These are phyloP conservation scores for Ochlodes sylvanus DNA, from an alignment of 2,888 invertebrate genomes.

Conservation along the genomic window DNA sequence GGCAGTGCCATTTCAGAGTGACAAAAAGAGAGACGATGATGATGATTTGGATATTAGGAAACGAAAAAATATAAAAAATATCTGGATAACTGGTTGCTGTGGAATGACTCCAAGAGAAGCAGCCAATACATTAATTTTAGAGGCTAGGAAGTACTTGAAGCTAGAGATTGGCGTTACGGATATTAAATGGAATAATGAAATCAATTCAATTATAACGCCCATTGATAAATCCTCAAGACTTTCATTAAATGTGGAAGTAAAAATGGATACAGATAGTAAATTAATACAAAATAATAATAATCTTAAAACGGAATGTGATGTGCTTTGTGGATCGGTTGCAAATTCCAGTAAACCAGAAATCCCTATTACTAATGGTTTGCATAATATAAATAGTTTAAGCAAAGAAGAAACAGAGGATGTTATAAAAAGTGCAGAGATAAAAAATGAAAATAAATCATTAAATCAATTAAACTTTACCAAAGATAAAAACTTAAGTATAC, in stretches of 20 bases:
- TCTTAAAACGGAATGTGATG: background rate
- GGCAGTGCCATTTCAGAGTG: constrained; percentile 94
- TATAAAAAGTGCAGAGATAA: background rate
- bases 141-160: constrained; percentile 90
- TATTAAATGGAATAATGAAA: constrained; percentile 87
- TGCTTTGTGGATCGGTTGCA: background rate
- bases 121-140: constrained; percentile 90
- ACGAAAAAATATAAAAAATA: constrained; percentile 88
- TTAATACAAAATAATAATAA: background rate
- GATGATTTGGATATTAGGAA: constrained; percentile 86
- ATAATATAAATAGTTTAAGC: background rate
- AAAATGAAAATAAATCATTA: constrained; percentile 6
- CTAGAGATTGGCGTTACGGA: constrained; percentile 90
- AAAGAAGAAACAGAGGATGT: background rate
- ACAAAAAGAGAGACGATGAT: constrained; percentile 90
- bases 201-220: background rate
- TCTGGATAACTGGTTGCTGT: constrained; percentile 92
- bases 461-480: background rate
- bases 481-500: constrained; percentile 27
- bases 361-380: background rate
- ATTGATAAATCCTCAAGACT: background rate
- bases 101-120: constrained; percentile 93
- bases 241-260: background rate
- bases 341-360: background rate
- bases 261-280: background rate